Base-by-base conservation (phyloP, 2,113 vertebrate species). In the Porphyrio hochstetteri region DNA sequence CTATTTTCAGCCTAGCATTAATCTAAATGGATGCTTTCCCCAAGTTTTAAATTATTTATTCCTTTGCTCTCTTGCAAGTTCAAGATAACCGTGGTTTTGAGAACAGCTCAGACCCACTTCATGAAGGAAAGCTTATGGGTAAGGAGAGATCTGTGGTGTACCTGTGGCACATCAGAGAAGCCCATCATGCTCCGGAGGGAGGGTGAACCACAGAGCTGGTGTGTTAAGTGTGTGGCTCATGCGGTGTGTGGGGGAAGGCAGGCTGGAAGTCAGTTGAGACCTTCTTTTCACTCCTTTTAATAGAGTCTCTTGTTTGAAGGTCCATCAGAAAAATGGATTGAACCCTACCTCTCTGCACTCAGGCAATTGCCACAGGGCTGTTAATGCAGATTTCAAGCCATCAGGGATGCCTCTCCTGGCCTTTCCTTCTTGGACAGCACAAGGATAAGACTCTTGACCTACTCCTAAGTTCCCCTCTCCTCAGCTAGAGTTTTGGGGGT, bases 1-100 rank as follows among this genome's bases (percentile, higher is more conserved):
- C 90, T 96, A 84, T 96, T 97, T 96, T 88, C 90, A 92, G 92
- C 85, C 17, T 36, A 42, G 33, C 81, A 95, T 96, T 93, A 67
- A 93, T 96, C 88, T 90, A 83, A 82, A 79, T 77, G 86, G 79
- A 84, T 57, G 7, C 61, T 75, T 92, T 20, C 56, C 29, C 72
- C 55, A 44, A 16, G 57, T 48, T 90, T 38, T 96, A 33, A 88
- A 96, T 92, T 92, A 96, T 93, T 84, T 29, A 91, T 92, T 77
- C 65, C 68, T 81, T 63, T 63, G 40, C 25, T 48, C 2, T 65
- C 67, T 76, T 65, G 48, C 38, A 68, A 68, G 70, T 88, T 60
- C 56, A 36, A 56, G 88, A 13, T 35, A 42, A 20, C 65, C 0
- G 0, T 2, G 44, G 29, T 60, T 89, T 63, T 60, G 33, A 70